Percentiles rank a stretch among this genome's conserved stretches.
Conservation (phyloP, 2,113 vertebrate species). For the Tragelaphus strepsiceros region DNA sequence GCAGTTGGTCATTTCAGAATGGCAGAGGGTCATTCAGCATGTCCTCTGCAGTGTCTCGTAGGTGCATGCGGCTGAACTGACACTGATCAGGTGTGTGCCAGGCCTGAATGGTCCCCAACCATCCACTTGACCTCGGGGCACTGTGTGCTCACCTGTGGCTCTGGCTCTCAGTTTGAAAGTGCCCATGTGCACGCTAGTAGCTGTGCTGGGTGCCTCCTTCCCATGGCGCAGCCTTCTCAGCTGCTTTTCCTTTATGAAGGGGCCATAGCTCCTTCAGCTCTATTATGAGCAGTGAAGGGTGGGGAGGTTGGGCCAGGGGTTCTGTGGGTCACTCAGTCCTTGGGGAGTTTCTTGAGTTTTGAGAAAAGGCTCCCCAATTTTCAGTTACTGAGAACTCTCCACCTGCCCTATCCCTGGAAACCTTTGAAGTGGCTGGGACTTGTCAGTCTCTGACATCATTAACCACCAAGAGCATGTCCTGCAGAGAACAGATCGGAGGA, state of each 20-base stretch:
- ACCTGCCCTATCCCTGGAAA: neutral
- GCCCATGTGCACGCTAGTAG: neutral
- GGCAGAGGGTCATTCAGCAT: neutral
- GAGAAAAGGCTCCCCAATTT: neutral
- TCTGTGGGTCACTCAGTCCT: neutral
- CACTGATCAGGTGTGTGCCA: neutral
- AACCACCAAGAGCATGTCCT: neutral
- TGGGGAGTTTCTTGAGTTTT: neutral
- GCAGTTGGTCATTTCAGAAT: neutral
- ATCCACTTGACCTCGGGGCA: accelerated
- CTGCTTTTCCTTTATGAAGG: neutral
- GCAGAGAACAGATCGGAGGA: neutral
- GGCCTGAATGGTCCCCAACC: accelerated
- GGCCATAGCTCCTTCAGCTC: neutral
- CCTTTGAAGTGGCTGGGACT: neutral
- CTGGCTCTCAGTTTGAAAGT: neutral
- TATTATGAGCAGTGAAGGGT: neutral
- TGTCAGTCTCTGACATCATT: neutral
- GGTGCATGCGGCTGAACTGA: neutral
- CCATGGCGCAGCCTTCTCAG: neutral
- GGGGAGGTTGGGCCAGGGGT: neutral
- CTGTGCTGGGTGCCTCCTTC: neutral
- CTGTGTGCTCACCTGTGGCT: accelerated
- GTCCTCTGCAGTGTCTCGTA: neutral
- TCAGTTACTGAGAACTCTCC: neutral